These are phyloP conservation scores for Lamellibrachia luymesi DNA, from an alignment of 1,140 invertebrate genomes.

Conservation along the genomic window DNA sequence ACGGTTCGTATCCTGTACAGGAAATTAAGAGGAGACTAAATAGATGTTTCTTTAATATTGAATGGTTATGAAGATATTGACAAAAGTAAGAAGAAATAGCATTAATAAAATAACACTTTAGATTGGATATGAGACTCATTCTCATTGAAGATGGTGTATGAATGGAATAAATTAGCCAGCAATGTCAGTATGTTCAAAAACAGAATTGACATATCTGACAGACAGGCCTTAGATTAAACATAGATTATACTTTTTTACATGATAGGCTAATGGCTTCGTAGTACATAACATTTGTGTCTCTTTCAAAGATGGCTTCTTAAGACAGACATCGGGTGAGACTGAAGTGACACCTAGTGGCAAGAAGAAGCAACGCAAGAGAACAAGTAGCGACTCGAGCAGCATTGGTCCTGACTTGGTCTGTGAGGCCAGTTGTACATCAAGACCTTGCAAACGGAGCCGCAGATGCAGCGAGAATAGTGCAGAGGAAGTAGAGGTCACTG, in stretches of 20 bases:
- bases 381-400: slow-evolving; percentile 46
- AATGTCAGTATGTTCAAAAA: too few species aligned
- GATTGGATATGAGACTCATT: neutral
- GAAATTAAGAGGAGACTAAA: neutral
- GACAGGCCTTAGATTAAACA: too few species aligned
- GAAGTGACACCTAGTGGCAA: slow-evolving; percentile 8
- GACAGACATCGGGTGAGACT: neutral
- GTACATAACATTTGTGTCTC: neutral
- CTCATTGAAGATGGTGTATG: too few species aligned
- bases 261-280: neutral
- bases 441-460: neutral
- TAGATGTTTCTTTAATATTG: neutral
- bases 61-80: neutral
- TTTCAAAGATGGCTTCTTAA: neutral
- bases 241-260: neutral
- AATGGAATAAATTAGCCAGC: too few species aligned
- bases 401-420: neutral
- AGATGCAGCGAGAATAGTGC: neutral
- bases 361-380: slow-evolving; percentile 36
- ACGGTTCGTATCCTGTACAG: neutral
- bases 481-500: neutral
- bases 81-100: neutral
- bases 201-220: too few species aligned
- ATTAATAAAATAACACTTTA: neutral
- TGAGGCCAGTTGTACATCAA: neutral